These are phyloP conservation scores for Axis porcinus DNA, from an alignment of 2,113 vertebrate genomes.

Conservation along the genomic window DNA sequence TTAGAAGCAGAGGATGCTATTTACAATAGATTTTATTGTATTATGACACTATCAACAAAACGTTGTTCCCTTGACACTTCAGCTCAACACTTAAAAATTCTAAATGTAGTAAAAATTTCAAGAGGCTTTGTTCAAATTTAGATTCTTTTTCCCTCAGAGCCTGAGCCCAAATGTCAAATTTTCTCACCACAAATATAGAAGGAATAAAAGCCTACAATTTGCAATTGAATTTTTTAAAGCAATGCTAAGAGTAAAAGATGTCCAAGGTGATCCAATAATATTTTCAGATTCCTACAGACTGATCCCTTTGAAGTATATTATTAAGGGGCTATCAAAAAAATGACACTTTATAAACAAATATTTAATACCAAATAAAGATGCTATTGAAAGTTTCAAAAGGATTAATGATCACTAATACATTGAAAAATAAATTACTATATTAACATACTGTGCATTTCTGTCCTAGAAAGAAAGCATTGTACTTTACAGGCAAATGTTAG, in stretches of 20 bases:
- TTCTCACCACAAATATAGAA: background rate
- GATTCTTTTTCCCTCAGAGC: background rate
- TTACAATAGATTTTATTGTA: background rate
- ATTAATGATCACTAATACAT: background rate
- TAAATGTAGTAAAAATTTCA: background rate
- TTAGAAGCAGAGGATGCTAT: background rate
- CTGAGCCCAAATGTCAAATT: background rate
- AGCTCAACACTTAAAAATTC: background rate
- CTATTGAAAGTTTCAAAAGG: background rate
- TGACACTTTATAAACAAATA: background rate
- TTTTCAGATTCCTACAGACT: background rate
- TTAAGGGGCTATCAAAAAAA: background rate
- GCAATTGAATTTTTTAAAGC: background rate
- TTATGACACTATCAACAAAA: background rate
- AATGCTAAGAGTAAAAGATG: background rate
- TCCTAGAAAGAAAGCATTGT: background rate
- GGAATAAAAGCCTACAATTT: background rate
- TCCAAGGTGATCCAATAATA: background rate
- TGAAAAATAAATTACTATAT: background rate
- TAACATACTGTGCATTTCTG: background rate
- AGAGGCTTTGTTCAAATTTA: background rate
- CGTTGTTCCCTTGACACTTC: background rate
- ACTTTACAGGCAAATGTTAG: background rate
- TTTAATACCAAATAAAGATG: background rate
- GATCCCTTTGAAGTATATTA: background rate